A percentile compares a stretch with the other conserved stretches of the same genome.
Evolutionary conservation across 2,888 invertebrate genomes (phyloP).

Genomic region (Odontothrips loti): DNA sequence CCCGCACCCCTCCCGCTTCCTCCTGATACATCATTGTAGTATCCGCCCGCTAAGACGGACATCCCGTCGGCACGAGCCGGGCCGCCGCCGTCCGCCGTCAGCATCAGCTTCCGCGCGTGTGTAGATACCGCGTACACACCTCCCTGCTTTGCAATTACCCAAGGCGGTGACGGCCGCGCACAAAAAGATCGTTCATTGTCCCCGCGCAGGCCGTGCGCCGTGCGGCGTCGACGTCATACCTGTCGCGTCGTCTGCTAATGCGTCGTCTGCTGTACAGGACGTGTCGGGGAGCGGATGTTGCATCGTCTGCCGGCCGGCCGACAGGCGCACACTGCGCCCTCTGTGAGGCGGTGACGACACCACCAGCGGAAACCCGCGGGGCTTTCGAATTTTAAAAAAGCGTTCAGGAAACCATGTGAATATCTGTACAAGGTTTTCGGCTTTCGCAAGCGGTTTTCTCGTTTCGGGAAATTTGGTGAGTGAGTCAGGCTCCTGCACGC

Average conservation of each 20-base stretch:
- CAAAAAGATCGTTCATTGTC: too few relatives aligned
- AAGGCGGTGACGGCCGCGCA: not conserved
- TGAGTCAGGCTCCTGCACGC: too few relatives aligned
- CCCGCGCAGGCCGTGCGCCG: not conserved
- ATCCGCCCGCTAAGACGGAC: constrained; percentile 19
- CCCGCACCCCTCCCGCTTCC: not conserved
- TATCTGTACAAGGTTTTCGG: too few relatives aligned
- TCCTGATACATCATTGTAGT: not conserved
- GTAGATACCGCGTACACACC: too few relatives aligned
- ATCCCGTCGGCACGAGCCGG: not conserved
- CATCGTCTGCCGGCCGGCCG: too few relatives aligned
- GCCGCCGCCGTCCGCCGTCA: too few relatives aligned
- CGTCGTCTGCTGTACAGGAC: not conserved
- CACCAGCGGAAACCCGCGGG: too few relatives aligned
- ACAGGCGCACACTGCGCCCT: not conserved
- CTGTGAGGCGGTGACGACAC: not conserved
- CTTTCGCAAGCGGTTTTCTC: too few relatives aligned
- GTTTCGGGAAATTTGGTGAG: too few relatives aligned
- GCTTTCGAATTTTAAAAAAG: too few relatives aligned
- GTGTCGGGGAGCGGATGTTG: not conserved
- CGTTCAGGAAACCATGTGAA: too few relatives aligned
- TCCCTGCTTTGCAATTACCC: not conserved
- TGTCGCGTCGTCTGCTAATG: not conserved
- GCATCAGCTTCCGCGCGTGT: too few relatives aligned
- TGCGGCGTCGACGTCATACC: not conserved